Evolutionary conservation across 2,113 vertebrate species (phyloP), one percentile per base, ranked within the genome.

Genomic region (Pseudopodoces humilis): DNA sequence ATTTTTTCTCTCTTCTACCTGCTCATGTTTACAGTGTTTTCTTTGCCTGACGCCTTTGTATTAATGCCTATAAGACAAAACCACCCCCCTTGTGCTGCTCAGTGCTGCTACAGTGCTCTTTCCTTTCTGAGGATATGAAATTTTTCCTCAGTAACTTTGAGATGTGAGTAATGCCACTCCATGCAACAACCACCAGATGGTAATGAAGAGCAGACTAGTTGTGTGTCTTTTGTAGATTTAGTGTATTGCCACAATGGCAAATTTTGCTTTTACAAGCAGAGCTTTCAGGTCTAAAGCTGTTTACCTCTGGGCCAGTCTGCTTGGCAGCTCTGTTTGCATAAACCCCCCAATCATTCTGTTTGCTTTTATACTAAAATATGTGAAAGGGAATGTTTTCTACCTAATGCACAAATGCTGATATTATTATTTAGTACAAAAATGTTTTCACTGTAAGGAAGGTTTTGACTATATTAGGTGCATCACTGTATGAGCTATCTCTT

Each of bases 191-290:
- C 98, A 97, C 94, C 97, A 98, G 98, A 96, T 97, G 97, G 97
- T 97, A 97, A 98, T 95, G 97, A 97, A 98, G 98, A 98, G 98
- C 97, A 98, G 83, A 52, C 56, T 95, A 91, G n/a, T 97, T 65
- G 13, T 2, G 5, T 47, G 52, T 90, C 70, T 90, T 94, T 46
- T 46, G 43, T 67, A 88, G 60, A 81, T 85, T 55, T 86, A 93
- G 44, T 39, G 13, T 55, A 25, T 89, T 67, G 63, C 43, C 58
- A 58, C 33, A 50, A 44, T 70, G 79, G 69, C n/a, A 80, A 65
- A 10, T 65, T 86, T 49, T 76, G 39, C 17, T 44, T 91, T 95
- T 67, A 70, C 27, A 44, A 60, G 49, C 80, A 92, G 79, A 55
- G 23, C 20, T 60, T 58, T 77, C 64, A 55, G 23, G 49, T 91